Conservation (phyloP, 1,140 invertebrate genomes). For the Camponotus pennsylvanicus region DNA sequence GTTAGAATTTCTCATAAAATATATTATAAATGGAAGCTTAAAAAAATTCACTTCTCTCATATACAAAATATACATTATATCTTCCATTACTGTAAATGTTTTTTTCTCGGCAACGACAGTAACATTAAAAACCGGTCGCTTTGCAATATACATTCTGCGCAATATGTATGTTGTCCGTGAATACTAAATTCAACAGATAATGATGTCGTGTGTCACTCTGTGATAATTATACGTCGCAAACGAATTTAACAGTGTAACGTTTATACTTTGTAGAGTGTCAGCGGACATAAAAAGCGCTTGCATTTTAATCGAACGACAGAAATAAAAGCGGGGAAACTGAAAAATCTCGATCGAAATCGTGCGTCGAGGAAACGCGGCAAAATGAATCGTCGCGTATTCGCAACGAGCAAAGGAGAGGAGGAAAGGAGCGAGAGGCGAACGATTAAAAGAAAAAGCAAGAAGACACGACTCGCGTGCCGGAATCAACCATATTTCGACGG, state of each 20-base stretch:
- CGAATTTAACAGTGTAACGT: constrained; percentile 37
- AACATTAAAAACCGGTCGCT: constrained; percentile 10
- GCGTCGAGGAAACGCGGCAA: background rate
- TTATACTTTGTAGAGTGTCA: constrained; percentile 29
- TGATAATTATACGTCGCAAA: constrained; percentile 39
- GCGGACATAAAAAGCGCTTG: constrained; percentile 47
- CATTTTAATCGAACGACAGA: constrained; percentile 44
- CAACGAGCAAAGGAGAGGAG: background rate
- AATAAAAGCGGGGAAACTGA: constrained; percentile 16
- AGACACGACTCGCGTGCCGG: constrained; percentile 76
- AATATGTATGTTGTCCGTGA: constrained; percentile 21
- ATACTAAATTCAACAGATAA: constrained; percentile 45
- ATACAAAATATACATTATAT: constrained; percentile 4
- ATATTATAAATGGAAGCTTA: background rate
- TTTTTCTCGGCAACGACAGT: constrained; percentile 1
- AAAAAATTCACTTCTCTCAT: background rate
- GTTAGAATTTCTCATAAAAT: background rate
- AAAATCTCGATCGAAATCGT: background rate
- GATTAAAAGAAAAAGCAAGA: constrained; percentile 40
- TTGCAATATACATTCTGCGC: constrained; percentile 6
- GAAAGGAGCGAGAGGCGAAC: constrained; percentile 41
- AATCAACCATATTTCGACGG: constrained; percentile 66
- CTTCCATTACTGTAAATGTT: background rate
- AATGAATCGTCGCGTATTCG: background rate
- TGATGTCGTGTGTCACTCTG: constrained; percentile 40